These are phyloP conservation scores for Galerucella pusilla DNA, from an alignment of 2,888 invertebrate species.

Conservation along the genomic window DNA sequence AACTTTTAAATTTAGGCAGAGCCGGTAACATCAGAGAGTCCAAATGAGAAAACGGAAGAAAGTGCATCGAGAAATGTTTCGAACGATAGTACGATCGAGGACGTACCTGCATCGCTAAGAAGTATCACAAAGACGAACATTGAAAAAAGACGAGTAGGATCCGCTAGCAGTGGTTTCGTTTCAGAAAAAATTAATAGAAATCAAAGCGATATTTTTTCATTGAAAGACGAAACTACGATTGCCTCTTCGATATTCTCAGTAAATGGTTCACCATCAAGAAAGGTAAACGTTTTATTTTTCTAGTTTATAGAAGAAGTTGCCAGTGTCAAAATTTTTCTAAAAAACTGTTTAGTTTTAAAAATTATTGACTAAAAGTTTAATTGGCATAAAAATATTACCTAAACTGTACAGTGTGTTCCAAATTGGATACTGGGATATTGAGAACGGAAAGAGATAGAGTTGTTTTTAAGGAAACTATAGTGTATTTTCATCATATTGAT, in stretches of 20 bases:
- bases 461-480: no score
- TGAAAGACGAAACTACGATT: slow-evolving; percentile 46
- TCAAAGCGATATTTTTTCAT: slow-evolving; percentile 55
- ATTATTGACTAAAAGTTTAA: no score
- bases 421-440: no score
- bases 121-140: slow-evolving; percentile 1
- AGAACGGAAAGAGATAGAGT: no score
- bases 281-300: slow-evolving; percentile 33
- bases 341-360: no score
- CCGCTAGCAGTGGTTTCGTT: slow-evolving; percentile 28
- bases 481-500: no score
- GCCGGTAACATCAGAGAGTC: not conserved
- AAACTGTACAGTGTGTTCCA: no score
- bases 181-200: slow-evolving; percentile 45
- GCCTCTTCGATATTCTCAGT: slow-evolving; percentile 52
- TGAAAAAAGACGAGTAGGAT: slow-evolving; percentile 27
- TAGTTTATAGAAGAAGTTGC: no score
- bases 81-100: not conserved
- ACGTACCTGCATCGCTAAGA: not conserved
- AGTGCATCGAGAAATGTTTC: not conserved
- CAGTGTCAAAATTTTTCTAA: no score
- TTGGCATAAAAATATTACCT: no score
- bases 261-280: slow-evolving; percentile 51
- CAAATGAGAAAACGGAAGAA: not conserved
- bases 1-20: not conserved